Conservation (phyloP, 2,888 invertebrate genomes). For the Ochropacha duplaris region DNA sequence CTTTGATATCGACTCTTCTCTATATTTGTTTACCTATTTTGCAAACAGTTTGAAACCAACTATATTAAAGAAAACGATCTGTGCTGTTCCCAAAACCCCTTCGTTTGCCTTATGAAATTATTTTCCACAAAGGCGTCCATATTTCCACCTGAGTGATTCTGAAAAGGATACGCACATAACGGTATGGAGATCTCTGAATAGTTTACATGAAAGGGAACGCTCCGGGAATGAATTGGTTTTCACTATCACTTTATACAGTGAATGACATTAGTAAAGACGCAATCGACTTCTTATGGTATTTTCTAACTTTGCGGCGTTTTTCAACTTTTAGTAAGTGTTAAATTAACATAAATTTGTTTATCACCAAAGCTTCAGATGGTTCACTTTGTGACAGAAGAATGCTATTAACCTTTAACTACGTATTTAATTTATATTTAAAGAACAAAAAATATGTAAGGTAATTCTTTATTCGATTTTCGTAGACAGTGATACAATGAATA, state of each 20-base stretch:
- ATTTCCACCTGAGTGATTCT: constrained; percentile 3
- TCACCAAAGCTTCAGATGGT: too few species aligned
- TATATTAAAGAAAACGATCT: neutral
- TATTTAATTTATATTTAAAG: too few species aligned
- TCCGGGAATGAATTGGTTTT: neutral
- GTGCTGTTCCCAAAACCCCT: neutral
- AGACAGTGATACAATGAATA: too few species aligned
- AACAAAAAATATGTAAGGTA: too few species aligned
- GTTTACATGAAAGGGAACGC: constrained; percentile 7
- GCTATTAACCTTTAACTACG: too few species aligned
- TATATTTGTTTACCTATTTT: neutral
- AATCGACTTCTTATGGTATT: neutral
- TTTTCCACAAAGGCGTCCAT: neutral
- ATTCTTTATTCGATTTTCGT: too few species aligned
- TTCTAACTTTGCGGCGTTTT: neutral
- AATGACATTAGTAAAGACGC: neutral
- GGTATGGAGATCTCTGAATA: constrained; percentile 7
- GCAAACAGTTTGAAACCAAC: neutral
- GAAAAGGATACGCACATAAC: constrained; percentile 2
- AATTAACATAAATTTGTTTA: too few species aligned
- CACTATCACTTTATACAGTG: neutral
- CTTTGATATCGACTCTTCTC: neutral
- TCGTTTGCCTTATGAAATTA: constrained; percentile 1
- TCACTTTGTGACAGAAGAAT: too few species aligned
- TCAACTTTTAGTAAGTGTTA: too few species aligned